phyloP scores from a whole-genome alignment of 2,113 vertebrate genomes.

The Plecotus auritus region DNA sequence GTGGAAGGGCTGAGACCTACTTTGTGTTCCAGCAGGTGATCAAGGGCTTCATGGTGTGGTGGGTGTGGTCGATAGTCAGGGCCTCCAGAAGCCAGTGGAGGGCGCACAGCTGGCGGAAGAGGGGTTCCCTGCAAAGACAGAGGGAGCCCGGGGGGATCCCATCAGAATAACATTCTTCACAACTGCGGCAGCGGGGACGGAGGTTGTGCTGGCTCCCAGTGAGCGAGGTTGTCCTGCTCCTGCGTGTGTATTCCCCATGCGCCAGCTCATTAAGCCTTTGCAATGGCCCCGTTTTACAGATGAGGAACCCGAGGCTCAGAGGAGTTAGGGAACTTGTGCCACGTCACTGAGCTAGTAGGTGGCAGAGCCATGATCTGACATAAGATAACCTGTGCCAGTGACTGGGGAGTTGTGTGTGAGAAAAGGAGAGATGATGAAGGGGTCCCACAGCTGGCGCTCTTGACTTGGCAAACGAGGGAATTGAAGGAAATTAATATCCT shows the following conservation, averaged over 20 bases:
- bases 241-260: fast-evolving
- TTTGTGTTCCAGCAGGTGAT: conserved; percentile 81
- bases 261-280: background rate
- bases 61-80: conserved; percentile 73
- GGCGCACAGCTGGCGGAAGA: conserved; percentile 84
- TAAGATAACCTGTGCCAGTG: background rate
- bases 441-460: background rate
- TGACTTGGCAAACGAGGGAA: background rate
- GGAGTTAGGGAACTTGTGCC: background rate
- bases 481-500: background rate
- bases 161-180: background rate
- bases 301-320: background rate
- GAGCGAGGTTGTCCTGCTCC: background rate
- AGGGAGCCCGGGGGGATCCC: background rate
- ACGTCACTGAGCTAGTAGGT: background rate
- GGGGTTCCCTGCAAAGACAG: conserved; percentile 69
- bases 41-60: conserved; percentile 73
- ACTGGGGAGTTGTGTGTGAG: background rate
- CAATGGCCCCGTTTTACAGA: background rate
- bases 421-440: background rate
- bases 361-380: background rate
- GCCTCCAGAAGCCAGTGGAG: conserved; percentile 85
- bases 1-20: conserved; percentile 64
- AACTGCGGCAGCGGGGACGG: fast-evolving
- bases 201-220: background rate